These are phyloP conservation scores for Nicator chloris DNA, from an alignment of 2,113 vertebrate species.

Conservation along the genomic window DNA sequence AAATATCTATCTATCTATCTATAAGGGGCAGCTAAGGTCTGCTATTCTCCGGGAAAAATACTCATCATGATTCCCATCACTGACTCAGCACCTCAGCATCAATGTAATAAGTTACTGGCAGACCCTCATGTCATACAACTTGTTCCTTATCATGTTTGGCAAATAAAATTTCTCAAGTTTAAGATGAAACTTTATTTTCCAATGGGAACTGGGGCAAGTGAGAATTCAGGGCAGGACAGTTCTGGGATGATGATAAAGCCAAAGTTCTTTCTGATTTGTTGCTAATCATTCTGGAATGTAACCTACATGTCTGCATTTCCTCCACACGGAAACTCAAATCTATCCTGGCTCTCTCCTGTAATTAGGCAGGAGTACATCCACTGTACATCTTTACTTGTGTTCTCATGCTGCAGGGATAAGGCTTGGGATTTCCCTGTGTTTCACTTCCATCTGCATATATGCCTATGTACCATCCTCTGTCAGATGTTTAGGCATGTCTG, in stretches of 20 bases:
- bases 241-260: background rate
- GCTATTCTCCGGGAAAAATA: background rate
- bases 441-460: background rate
- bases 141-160: background rate
- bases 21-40: background rate
- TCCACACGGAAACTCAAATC: background rate
- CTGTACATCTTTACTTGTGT: background rate
- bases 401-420: fast-evolving
- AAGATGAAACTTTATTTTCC: background rate
- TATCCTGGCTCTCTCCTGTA: background rate
- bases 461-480: background rate
- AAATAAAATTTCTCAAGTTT: background rate
- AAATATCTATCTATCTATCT: background rate
- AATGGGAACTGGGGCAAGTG: background rate
- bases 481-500: background rate
- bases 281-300: background rate
- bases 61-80: background rate
- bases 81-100: background rate
- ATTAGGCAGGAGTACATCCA: background rate
- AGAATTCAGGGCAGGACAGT: background rate
- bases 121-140: background rate
- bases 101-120: fast-evolving
- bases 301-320: background rate
- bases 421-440: background rate
- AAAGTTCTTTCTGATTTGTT: background rate